Base-by-base conservation (phyloP, 2,797 vertebrate species). In the Gastrophryne carolinensis region DNA sequence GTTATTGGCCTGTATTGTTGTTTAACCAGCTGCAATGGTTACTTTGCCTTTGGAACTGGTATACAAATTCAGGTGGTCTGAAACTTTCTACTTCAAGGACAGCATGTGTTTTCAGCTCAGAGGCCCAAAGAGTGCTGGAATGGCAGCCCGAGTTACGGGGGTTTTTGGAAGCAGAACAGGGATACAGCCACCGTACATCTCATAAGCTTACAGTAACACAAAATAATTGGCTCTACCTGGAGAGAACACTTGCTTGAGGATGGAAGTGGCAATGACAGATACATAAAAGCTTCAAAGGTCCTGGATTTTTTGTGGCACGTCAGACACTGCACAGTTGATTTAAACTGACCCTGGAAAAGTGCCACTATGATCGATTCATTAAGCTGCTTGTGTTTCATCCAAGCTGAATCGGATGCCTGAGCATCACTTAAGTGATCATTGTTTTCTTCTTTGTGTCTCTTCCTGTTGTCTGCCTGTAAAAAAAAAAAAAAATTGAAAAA, bases 271-370 rank as follows among this genome's bases (percentile, higher is more conserved):
- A 99, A 84, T 0, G 96, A 98, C 81, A 99, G 87, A 80, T 99
- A 97, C 97, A 99, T 99, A 78, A 99, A 99, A 57, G 97, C 96
- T 88, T 99, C 98, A 63, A 99, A 99, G 7, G 95, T 99, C 72
- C 96, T 87, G 1, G 96, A 98, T 84, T 94, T 97, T 86, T 89
- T 94, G 80, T 97, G 93, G 82, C 98, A 99, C 0, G 94, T 97
- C 76, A 96, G 92, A 87, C 98, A 99, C 88, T 98, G 96, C 66
- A 99, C 95, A 0, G 96, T 99, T 71, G 97, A 99, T 77, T 99
- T 98, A 87, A 99, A 99, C 83, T 99, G 98, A 4, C 98, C 98
- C 90, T 99, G 98, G 77, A 99, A 99, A 71, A 99, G 92, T 0
- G 95, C 91, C 12, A 99, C 97, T 2, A 99, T 98, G 56, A 99